These are phyloP conservation scores for Petromus typicus DNA, from an alignment of 2,113 vertebrate species.

Conservation along the genomic window DNA sequence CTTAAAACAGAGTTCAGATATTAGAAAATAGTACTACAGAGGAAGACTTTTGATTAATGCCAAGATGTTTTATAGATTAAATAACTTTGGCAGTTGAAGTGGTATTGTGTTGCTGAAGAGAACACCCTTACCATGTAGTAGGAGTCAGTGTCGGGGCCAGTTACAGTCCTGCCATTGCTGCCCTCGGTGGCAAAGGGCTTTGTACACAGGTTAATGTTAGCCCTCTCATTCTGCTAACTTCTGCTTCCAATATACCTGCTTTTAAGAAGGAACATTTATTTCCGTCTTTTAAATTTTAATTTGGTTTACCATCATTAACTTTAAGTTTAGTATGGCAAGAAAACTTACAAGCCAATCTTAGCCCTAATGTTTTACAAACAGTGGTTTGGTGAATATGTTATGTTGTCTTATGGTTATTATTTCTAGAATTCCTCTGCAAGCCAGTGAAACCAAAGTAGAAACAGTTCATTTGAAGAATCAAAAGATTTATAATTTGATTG, in stretches of 20 bases:
- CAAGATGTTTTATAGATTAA: not conserved
- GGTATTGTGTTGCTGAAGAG: not conserved
- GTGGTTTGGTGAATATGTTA: not conserved
- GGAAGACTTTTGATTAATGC: not conserved
- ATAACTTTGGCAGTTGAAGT: not conserved
- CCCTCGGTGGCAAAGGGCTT: not conserved
- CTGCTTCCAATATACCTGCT: not conserved
- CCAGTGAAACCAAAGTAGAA: constrained; percentile 14
- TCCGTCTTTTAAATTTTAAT: constrained; percentile 48
- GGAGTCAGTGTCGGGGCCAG: not conserved
- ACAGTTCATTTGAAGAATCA: not conserved
- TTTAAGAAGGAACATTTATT: constrained; percentile 25
- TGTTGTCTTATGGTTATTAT: not conserved
- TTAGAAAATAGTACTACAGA: not conserved
- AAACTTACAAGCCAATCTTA: not conserved
- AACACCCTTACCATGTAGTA: not conserved
- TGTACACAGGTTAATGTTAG: not conserved
- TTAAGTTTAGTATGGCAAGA: constrained; percentile 4
- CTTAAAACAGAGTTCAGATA: not conserved
- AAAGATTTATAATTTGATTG: not conserved
- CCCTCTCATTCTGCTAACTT: not conserved
- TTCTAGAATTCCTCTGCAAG: not conserved
- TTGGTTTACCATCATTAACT: constrained; percentile 20
- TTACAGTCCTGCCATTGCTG: not conserved
- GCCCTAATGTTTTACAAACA: not conserved